A percentile compares a stretch with the other conserved stretches of the same genome.
These are phyloP conservation scores for Manacus vitellinus DNA, from an alignment of 2,113 vertebrate species.

Conservation along the genomic window DNA sequence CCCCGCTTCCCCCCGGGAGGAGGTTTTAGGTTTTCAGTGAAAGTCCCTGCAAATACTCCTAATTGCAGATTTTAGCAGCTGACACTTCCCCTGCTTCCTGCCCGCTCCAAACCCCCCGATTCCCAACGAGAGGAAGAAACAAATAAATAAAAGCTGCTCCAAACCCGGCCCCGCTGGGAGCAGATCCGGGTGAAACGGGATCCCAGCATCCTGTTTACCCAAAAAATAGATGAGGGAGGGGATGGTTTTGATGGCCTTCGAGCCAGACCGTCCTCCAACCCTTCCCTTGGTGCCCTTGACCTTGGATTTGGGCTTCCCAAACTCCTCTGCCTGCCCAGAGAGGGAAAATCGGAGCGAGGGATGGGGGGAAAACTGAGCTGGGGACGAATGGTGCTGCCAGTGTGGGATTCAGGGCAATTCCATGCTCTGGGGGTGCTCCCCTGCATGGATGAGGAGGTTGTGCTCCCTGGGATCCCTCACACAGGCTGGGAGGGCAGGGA, in stretches of 20 bases:
- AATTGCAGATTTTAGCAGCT: background rate
- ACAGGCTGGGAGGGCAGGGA: no score
- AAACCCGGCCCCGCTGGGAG: background rate
- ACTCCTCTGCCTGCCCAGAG: background rate
- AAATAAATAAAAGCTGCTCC: background rate
- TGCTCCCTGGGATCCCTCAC: no score
- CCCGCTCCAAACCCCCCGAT: background rate
- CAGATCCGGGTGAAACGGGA: background rate
- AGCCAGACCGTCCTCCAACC: background rate
- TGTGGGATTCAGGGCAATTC: no score
- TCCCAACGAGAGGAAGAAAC: background rate
- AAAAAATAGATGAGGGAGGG: background rate
- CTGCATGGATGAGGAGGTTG: no score
- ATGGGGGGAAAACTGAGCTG: no score
- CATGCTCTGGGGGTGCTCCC: no score
- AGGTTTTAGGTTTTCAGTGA: background rate
- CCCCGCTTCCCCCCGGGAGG: background rate
- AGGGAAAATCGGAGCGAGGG: background rate
- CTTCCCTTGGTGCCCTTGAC: rapidly evolving
- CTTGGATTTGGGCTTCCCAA: background rate
- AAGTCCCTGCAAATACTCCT: background rate
- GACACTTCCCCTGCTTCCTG: background rate
- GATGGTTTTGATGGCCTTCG: background rate
- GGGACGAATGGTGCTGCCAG: no score
- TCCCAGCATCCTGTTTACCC: background rate